Evolutionary conservation across 2,113 vertebrate species (phyloP), one percentile per base, ranked within the genome.

Genomic region (Coptodon bakossiorum): DNA sequence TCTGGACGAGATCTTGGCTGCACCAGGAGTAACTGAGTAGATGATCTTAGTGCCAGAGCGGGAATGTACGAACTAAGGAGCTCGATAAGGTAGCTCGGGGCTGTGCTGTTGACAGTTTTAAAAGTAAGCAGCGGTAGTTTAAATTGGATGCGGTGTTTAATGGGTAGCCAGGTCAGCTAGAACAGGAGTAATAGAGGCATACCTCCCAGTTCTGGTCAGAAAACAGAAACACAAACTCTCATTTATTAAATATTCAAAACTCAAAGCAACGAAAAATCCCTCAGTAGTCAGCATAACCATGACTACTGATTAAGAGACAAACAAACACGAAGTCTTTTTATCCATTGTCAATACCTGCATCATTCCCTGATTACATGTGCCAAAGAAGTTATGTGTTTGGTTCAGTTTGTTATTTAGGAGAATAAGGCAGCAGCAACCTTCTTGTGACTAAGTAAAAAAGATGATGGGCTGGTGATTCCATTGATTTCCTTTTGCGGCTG

Each of bases 161-260:
- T 22, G 22, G 22, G 22, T 22, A 22, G 22, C 22, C 22, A 22
- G 22, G 22, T 22, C 22, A 22, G 22, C 22, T 22, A 22, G 22
- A 22, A 22, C 22, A 22, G 22, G 22, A 22, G 22, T 22, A 22
- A 22, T 22, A 22, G 22, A 22, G 22, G 22, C 22, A 22, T 22
- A 22, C 22, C 22, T 22, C 22, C 22, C 22, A 22, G 22, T 22
- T 22, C 22, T 22, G 22, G 22, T 22, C 22, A 22, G 22, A 22
- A 22, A 22, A 22, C 10, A 0, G 31, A 66, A n/a, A n/a, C n/a
- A 66, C 31, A 66, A 40, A 12, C 1, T 71, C n/a, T 4, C 1
- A 40, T 71, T 71, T 14, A 40, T 9, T 24, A 24, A 40, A 0
- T 14, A 24, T 43, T 71, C 66, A 71, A 71, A 71, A 43, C n/a